These are phyloP conservation scores for Aleadryas rufinucha DNA, from an alignment of 2,113 vertebrate genomes.

Conservation along the genomic window DNA sequence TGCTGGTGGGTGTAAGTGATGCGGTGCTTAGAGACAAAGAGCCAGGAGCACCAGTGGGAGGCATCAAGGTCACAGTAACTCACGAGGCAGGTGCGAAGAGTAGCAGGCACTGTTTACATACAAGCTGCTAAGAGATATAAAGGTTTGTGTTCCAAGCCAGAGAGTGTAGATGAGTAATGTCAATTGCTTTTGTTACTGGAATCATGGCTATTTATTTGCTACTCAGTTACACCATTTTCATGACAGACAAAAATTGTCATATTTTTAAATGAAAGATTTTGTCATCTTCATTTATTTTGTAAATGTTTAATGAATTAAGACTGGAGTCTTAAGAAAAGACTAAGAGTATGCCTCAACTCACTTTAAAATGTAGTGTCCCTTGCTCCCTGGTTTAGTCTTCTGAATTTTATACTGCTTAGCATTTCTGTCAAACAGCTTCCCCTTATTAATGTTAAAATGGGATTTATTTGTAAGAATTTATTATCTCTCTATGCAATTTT, in stretches of 20 bases:
- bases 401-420: neutral
- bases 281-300: conserved; percentile 46
- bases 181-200: conserved; percentile 28
- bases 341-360: neutral
- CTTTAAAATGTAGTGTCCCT: neutral
- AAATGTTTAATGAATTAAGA: neutral
- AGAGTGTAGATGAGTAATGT: neutral
- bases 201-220: conserved; percentile 12
- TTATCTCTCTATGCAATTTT: conserved; percentile 46
- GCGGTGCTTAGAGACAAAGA: neutral
- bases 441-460: neutral
- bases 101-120: conserved; percentile 15
- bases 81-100: neutral
- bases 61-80: neutral
- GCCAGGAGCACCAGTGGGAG: neutral
- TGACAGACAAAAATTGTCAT: neutral
- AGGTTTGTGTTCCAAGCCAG: conserved; percentile 30
- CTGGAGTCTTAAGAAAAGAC: neutral
- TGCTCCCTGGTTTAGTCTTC: neutral
- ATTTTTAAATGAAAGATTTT: conserved; percentile 21
- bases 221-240: conserved; percentile 3
- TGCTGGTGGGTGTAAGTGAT: neutral
- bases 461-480: conserved; percentile 14
- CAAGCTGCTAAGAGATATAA: neutral
- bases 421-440: neutral